Percentiles rank a stretch among this genome's conserved stretches.
These are phyloP conservation scores for Anagyrus pseudococci DNA, from an alignment of 2,888 invertebrate genomes.

Conservation along the genomic window DNA sequence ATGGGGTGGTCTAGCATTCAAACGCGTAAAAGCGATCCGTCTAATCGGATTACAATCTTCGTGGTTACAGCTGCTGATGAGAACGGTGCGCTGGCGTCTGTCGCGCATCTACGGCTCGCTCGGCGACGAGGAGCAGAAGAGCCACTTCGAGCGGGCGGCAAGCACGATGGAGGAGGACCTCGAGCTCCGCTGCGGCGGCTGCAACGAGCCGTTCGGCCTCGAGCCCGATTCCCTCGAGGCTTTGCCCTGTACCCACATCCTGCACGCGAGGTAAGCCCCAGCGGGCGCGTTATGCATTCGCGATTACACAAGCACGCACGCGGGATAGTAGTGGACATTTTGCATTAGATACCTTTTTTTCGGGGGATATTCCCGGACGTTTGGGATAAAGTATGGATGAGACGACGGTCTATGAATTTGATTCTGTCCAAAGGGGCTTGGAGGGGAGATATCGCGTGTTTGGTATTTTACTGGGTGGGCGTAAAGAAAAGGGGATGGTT, in stretches of 20 bases:
- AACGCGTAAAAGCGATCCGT: too few species aligned
- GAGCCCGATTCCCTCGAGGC: slow-evolving; percentile 79
- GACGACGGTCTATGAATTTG: too few species aligned
- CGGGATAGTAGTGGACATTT: too few species aligned
- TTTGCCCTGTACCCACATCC: slow-evolving; percentile 85
- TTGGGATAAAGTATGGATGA: too few species aligned
- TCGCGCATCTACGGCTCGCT: slow-evolving; percentile 82
- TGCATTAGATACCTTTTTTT: too few species aligned
- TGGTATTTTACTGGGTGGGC: too few species aligned
- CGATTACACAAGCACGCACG: neutral
- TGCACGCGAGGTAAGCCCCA: slow-evolving; percentile 75
- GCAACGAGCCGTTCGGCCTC: slow-evolving; percentile 78
- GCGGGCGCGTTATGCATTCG: neutral
- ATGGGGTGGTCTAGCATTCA: too few species aligned
- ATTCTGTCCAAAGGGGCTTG: too few species aligned
- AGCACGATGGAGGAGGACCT: slow-evolving; percentile 71
- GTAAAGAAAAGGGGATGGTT: too few species aligned
- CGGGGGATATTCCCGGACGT: too few species aligned
- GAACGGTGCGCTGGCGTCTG: slow-evolving; percentile 79
- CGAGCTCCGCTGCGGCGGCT: slow-evolving; percentile 82
- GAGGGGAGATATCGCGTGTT: too few species aligned
- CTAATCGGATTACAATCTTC: too few species aligned
- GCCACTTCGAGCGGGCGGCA: slow-evolving; percentile 77
- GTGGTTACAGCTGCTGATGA: slow-evolving; percentile 71
- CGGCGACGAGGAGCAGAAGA: slow-evolving; percentile 81